Evolutionary conservation across 2,797 vertebrate species (phyloP).

Genomic region (Intellagama lesueurii): DNA sequence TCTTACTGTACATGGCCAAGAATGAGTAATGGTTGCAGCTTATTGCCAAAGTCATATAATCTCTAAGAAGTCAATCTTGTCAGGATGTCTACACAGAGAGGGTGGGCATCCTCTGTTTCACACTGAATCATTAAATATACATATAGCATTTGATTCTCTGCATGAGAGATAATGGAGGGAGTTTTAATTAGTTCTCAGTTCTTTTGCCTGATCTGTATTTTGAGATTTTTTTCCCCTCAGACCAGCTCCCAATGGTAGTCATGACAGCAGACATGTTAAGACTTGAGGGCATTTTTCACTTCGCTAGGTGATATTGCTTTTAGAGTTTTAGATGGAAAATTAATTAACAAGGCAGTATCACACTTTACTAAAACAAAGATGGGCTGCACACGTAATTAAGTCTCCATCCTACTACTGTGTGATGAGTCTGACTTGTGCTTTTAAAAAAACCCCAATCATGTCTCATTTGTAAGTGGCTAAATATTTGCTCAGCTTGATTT

Average conservation of each 20-base stretch:
- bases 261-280: neutral
- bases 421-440: neutral
- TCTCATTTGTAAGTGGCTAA: conserved; percentile 1
- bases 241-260: neutral
- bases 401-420: neutral
- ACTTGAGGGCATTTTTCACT: neutral
- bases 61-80: conserved; percentile 4
- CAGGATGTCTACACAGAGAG: neutral
- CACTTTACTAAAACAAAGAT: conserved; percentile 36
- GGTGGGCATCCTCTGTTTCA: neutral
- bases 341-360: conserved; percentile 25
- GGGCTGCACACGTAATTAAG: conserved; percentile 12
- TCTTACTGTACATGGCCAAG: conserved; percentile 28
- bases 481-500: neutral
- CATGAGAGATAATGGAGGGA: conserved; percentile 17
- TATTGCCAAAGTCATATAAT: conserved; percentile 42
- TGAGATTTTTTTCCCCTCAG: conserved; percentile 1
- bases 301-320: conserved; percentile 31
- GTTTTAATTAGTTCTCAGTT: conserved; percentile 43
- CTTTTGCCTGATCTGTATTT: neutral
- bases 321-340: conserved; percentile 21
- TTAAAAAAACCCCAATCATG: neutral
- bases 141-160: conserved; percentile 40
- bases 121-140: conserved; percentile 33
- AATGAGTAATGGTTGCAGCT: conserved; percentile 21